Base-by-base conservation (phyloP, 2,888 invertebrate genomes). In the Drosophila niveifrons region DNA sequence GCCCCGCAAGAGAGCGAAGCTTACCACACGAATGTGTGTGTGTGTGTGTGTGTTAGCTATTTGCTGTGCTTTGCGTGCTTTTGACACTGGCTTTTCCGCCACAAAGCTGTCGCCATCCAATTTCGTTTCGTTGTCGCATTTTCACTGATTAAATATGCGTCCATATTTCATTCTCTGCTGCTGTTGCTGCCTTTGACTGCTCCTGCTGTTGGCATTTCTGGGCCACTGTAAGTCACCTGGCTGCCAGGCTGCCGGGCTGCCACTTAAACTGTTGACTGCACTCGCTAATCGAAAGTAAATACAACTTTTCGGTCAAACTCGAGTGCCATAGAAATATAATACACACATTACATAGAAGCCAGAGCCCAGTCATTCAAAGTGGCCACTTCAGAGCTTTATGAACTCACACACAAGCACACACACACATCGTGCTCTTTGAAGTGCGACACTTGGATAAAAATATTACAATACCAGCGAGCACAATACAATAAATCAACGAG, bases 401-500 rank as follows among this genome's bases (percentile, higher is more conserved):
- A 75, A 85, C 72, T 64, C 29, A 48, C 13, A 46, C 18, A 43
- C 9, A 11, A n/a, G n/a, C 46, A 58, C 39, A 50, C 52, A 46
- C 29, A 9, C 39, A 41, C 53, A 46, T 46, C 64, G 41, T 51
- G 18, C 44, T 18, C 46, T 47, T 51, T 64, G n/a, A 18, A 73
- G 76, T 55, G 71, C 65, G 65, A 66, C 76, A 66, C 78, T 79
- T 61, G 56, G 51, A 61, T 69, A 73, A 52, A 79, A 81, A 77
- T 75, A 80, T 77, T 72, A 79, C 83, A 86, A 74, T 74, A 52
- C 59, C 23, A 75, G 71, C 11, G 36, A 63, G 71, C 59, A 78
- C 79, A 86, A 81, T 83, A 79, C 73, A 83, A 85, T 84, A 84
- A 84, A 86, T 84, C 81, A 82, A 73, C 77, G 65, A 66, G 62